Conservation (phyloP, 1,140 invertebrate genomes). For the Psix sp. region DNA sequence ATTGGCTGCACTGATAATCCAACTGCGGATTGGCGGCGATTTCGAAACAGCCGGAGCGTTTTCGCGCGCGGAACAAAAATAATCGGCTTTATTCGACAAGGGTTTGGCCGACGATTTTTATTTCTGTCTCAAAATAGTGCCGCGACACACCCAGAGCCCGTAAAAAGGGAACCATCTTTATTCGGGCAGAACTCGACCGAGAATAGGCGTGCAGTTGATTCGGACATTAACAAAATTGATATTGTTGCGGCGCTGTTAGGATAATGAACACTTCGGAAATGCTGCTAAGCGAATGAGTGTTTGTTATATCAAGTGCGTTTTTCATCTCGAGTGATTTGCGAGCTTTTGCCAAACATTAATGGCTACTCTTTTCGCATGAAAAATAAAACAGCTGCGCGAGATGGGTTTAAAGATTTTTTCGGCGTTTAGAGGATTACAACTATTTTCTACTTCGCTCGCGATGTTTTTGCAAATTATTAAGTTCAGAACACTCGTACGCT, state of each 20-base stretch:
- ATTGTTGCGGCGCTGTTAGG: constrained; percentile 29
- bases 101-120: constrained; percentile 25
- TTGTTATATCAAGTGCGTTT: constrained; percentile 22
- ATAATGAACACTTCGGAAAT: constrained; percentile 31
- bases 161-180: constrained; percentile 17
- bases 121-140: constrained; percentile 22
- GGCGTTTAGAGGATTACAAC: too few relatives aligned
- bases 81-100: constrained; percentile 30
- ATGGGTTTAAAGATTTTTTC: too few relatives aligned
- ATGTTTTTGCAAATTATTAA: too few relatives aligned
- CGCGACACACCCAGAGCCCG: constrained; percentile 12
- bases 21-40: too few relatives aligned
- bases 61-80: constrained; percentile 22
- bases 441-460: too few relatives aligned
- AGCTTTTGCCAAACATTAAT: too few relatives aligned
- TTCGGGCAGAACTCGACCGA: constrained; percentile 23
- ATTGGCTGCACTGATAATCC: too few relatives aligned
- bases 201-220: constrained; percentile 30
- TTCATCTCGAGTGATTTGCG: constrained; percentile 29
- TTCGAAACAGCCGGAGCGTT: too few relatives aligned
- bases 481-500: too few relatives aligned
- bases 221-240: constrained; percentile 38
- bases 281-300: not conserved
- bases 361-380: too few relatives aligned
- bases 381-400: too few relatives aligned